Conservation (phyloP, 2,888 invertebrate species). For the Ferrisia virgata region DNA sequence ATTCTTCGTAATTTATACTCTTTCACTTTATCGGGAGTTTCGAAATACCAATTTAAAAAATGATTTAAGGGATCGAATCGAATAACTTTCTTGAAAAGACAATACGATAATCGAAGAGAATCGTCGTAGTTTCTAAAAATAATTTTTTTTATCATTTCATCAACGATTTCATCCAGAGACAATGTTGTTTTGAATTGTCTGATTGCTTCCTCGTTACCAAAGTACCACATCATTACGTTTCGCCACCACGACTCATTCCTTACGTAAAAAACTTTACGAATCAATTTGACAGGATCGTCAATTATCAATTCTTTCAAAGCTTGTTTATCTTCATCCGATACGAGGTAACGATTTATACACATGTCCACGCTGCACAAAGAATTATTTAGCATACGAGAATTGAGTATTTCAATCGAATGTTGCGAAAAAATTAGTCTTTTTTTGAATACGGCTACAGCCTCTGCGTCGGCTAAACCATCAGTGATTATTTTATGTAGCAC, state of each 20-base stretch:
- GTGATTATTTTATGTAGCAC: too few species aligned
- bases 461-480: too few species aligned
- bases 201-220: background rate
- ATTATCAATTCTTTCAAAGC: background rate
- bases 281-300: background rate
- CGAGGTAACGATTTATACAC: background rate
- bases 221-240: background rate
- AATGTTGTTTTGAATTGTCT: background rate
- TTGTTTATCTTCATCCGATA: background rate
- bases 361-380: background rate
- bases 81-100: background rate
- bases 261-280: background rate
- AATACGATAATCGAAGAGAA: background rate
- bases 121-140: background rate
- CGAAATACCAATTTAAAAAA: background rate
- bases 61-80: background rate
- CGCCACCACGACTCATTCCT: background rate
- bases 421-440: background rate
- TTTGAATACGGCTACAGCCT: too few species aligned
- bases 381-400: background rate
- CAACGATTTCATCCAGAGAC: background rate
- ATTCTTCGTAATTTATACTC: background rate
- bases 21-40: background rate
- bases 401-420: background rate
- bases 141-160: background rate